Conservation (phyloP, 2,888 invertebrate genomes). For the Polia nebulosa region DNA sequence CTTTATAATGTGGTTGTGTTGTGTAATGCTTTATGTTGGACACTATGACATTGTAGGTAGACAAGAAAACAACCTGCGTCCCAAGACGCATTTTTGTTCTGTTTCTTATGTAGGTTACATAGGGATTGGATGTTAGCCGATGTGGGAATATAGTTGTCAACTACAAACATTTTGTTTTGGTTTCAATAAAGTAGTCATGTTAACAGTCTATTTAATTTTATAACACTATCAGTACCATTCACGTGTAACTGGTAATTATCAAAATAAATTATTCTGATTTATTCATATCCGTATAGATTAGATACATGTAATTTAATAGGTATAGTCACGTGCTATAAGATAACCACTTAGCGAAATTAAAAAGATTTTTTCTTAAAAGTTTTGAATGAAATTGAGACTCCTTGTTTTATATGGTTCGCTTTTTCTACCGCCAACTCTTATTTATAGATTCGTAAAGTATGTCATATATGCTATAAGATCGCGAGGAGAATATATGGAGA, state of each 20-base stretch:
- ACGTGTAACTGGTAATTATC: constrained; percentile 2
- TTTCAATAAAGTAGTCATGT: too few species aligned
- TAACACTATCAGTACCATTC: neutral
- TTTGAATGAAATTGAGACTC: neutral
- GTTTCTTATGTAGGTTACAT: neutral
- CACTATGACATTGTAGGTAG: neutral
- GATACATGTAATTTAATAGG: constrained; percentile 11
- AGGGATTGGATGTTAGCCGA: neutral
- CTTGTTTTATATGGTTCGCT: too few species aligned
- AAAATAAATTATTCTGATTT: constrained; percentile 23
- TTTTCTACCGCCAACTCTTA: too few species aligned
- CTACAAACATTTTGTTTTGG: neutral
- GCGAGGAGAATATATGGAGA: constrained; percentile 4
- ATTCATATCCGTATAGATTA: constrained; percentile 21
- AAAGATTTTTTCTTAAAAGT: neutral
- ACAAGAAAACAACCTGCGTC: neutral
- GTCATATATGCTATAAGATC: neutral
- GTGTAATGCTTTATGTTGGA: neutral
- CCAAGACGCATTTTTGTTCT: neutral
- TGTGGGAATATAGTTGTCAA: neutral
- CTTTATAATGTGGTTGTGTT: neutral
- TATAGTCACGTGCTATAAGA: constrained; percentile 14
- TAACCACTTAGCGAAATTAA: neutral
- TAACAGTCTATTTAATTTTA: neutral
- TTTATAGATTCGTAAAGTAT: neutral